A percentile compares a stretch with the other conserved stretches of the same genome.
Conservation (phyloP, 2,888 invertebrate species). For the Cryptocheilus praepositus region DNA sequence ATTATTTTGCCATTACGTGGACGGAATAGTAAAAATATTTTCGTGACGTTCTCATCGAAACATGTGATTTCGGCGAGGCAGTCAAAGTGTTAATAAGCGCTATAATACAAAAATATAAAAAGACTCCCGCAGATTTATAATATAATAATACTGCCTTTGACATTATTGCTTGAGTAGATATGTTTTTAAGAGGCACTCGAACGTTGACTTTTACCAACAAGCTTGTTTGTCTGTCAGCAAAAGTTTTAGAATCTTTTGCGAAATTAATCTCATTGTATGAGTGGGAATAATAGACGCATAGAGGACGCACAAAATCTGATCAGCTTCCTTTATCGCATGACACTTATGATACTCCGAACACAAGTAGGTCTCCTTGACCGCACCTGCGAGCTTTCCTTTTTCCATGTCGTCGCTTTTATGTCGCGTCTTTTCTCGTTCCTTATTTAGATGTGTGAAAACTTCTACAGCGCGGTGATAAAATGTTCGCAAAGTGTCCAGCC, state of each 20-base stretch:
- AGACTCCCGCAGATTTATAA: too few species aligned
- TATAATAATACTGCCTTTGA: too few species aligned
- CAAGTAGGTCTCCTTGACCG: conserved; percentile 83
- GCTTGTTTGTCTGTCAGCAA: conserved; percentile 82
- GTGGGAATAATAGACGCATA: conserved; percentile 85
- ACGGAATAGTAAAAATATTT: too few species aligned
- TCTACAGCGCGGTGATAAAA: conserved; percentile 85
- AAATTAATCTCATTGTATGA: conserved; percentile 84
- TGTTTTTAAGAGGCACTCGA: too few species aligned
- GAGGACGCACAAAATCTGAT: conserved; percentile 84
- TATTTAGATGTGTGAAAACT: conserved; percentile 68
- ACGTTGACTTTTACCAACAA: conserved; percentile 79
- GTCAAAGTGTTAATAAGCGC: too few species aligned
- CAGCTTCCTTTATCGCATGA: conserved; percentile 82
- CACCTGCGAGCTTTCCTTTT: conserved; percentile 63
- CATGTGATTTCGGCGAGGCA: too few species aligned
- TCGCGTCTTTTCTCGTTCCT: conserved; percentile 34
- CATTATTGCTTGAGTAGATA: too few species aligned
- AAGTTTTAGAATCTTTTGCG: conserved; percentile 80
- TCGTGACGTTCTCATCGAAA: too few species aligned
- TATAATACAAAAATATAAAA: too few species aligned
- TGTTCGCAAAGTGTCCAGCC: conserved; percentile 83
- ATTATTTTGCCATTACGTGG: too few species aligned
- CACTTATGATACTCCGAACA: conserved; percentile 92
- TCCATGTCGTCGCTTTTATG: conserved; percentile 14